Evolutionary conservation across 2,113 vertebrate species (phyloP).

Genomic region (Reinhardtius hippoglossoides): DNA sequence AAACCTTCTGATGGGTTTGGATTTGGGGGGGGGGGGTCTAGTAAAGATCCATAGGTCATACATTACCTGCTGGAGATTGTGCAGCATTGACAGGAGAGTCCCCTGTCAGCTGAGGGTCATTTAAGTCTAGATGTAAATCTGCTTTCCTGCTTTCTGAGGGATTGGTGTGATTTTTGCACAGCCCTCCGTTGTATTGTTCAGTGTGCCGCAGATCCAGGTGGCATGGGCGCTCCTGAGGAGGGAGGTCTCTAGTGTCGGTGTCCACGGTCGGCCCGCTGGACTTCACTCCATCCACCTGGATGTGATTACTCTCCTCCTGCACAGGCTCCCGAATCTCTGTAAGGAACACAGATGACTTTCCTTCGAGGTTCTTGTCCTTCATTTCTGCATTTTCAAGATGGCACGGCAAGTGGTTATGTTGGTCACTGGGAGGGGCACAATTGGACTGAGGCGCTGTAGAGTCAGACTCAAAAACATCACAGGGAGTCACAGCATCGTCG

Average conservation of each 20-base stretch:
- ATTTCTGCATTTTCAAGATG: constrained; percentile 9
- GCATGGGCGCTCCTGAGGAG: constrained; percentile 92
- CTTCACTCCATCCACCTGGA: constrained; percentile 22
- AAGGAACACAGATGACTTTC: constrained; percentile 54
- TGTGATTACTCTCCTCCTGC: constrained; percentile 11
- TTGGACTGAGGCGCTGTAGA: constrained; percentile 66
- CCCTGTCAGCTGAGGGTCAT: constrained; percentile 88
- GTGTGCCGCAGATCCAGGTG: constrained; percentile 91
- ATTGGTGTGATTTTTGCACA: constrained; percentile 82
- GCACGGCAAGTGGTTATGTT: constrained; percentile 45
- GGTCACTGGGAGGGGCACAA: constrained; percentile 58
- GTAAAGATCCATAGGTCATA: constrained; percentile 85
- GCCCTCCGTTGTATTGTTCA: constrained; percentile 83
- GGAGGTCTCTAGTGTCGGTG: constrained; percentile 76
- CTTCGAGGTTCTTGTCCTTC: constrained; percentile 22
- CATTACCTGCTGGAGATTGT: constrained; percentile 97
- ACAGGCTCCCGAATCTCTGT: constrained; percentile 63
- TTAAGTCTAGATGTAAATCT: constrained; percentile 87
- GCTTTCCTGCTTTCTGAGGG: constrained; percentile 84
- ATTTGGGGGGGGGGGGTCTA: constrained; percentile 49
- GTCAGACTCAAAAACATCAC: constrained; percentile 90
- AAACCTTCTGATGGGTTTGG: constrained; percentile 46
- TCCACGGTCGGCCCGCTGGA: constrained; percentile 24
- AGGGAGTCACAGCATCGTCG: constrained; percentile 76
- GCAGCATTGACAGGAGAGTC: constrained; percentile 85